A percentile compares a stretch with the other conserved stretches of the same genome.
These are phyloP conservation scores for Erethizon dorsatum DNA, from an alignment of 2,797 vertebrate genomes.

Conservation along the genomic window DNA sequence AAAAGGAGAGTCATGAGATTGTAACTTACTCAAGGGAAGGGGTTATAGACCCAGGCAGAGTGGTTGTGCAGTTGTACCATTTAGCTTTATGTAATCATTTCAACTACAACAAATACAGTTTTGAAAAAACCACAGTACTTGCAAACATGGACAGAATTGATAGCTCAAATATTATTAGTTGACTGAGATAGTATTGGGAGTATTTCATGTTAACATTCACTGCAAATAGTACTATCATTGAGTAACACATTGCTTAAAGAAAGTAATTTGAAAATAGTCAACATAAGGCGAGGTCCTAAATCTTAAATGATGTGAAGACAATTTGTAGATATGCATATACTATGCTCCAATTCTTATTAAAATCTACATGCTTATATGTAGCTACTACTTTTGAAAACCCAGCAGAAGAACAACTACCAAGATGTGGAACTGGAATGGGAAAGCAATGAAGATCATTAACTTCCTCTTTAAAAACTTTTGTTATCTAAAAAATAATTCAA, in stretches of 20 bases:
- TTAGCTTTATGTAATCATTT: background rate
- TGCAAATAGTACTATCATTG: background rate
- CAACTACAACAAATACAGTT: background rate
- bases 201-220: background rate
- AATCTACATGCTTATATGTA: background rate
- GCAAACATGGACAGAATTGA: background rate
- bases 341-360: background rate
- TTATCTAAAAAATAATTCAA: background rate
- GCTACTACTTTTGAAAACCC: background rate
- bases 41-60: background rate
- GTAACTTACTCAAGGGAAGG: background rate
- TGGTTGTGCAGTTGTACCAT: background rate
- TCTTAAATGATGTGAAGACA: background rate
- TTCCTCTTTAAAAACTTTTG: background rate
- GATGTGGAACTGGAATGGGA: background rate
- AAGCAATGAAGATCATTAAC: background rate
- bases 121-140: background rate
- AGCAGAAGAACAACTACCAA: background rate
- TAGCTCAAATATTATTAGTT: background rate
- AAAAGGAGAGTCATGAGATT: background rate
- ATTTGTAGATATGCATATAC: background rate
- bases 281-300: background rate
- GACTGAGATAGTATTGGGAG: background rate
- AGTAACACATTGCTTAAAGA: background rate
- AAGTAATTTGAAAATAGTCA: background rate